phyloP scores from a whole-genome alignment of 2,113 vertebrate genomes.

The Ageneiosus marmoratus region DNA sequence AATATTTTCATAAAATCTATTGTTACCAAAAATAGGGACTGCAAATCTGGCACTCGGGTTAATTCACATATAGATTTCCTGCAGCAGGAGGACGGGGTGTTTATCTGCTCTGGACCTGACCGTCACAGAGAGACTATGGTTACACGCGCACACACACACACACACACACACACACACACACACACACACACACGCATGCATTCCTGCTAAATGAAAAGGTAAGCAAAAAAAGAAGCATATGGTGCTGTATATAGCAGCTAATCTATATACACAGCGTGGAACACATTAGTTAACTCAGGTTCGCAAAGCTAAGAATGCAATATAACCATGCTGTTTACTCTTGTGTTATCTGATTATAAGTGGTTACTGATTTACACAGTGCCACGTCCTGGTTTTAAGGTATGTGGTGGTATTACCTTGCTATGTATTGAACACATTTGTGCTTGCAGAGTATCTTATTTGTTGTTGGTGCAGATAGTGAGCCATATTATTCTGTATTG shows the following conservation, averaged over 20 bases:
- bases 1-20: conserved; percentile 55
- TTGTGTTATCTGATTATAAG: neutral
- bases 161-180: conserved; percentile 21
- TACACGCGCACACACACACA: conserved; percentile 16
- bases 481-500: neutral
- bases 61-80: conserved; percentile 43
- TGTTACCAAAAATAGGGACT: conserved; percentile 49
- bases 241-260: conserved; percentile 2
- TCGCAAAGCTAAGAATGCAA: neutral
- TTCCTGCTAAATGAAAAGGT: conserved; percentile 23
- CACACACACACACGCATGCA: conserved; percentile 28
- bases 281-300: neutral
- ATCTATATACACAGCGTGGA: neutral
- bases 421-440: neutral
- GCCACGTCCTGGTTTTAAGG: neutral
- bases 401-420: neutral
- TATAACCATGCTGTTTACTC: neutral
- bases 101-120: conserved; percentile 38
- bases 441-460: neutral
- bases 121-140: conserved; percentile 34
- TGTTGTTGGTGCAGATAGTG: neutral
- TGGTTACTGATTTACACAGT: conserved; percentile 1
- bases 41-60: conserved; percentile 12
- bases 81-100: conserved; percentile 35
- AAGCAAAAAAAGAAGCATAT: conserved; percentile 22